Base-by-base conservation (phyloP, 2,113 vertebrate genomes). In the Pluvianellus socialis region DNA sequence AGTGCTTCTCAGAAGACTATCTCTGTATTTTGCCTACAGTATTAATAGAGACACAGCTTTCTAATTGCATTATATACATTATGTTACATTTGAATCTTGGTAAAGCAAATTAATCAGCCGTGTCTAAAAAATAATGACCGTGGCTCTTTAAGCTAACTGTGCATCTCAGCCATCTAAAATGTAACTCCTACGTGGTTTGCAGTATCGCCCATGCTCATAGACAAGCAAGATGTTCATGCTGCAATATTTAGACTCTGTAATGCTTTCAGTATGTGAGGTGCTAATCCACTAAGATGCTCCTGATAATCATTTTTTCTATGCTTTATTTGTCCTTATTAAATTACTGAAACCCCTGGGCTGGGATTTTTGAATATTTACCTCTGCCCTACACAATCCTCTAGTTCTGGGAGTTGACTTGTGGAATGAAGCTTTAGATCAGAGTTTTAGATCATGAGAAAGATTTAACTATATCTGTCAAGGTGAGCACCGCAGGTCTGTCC, bases 21-120 rank as follows among this genome's bases (percentile, higher is more conserved):
- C n/a, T 83, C 38, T 92, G 55, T 42, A 27, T 96, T 96, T 96
- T 86, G 55, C 75, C 50, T 86, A 22, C 63, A 55, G 27, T 72
- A 87, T 56, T 94, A 96, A 86, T 74, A 93, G 49, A 93, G 72
- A 91, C 52, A 93, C 65, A 89, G 56, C 56, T 52, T 96, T 79
- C 82, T 97, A 92, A 97, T 95, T 96, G 52, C 73, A 84, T 97
- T 97, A 96, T 89, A 96, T 96, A 96, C 83, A 55, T 97, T 93
- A 93, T 56, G 79, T 92, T 92, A 61, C 65, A 53, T 92, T 81
- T 72, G 65, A 88, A 56, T 81, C 75, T 88, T 93, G 68, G 92
- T 94, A 96, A 97, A 94, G 61, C 49, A 81, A 86, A 87, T 92
- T 97, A 94, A 96, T 95, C 86, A 86, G 7, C 83, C 47, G 0